Evolutionary conservation across 2,113 vertebrate genomes (phyloP).

Genomic region (Spermophilus dauricus): DNA sequence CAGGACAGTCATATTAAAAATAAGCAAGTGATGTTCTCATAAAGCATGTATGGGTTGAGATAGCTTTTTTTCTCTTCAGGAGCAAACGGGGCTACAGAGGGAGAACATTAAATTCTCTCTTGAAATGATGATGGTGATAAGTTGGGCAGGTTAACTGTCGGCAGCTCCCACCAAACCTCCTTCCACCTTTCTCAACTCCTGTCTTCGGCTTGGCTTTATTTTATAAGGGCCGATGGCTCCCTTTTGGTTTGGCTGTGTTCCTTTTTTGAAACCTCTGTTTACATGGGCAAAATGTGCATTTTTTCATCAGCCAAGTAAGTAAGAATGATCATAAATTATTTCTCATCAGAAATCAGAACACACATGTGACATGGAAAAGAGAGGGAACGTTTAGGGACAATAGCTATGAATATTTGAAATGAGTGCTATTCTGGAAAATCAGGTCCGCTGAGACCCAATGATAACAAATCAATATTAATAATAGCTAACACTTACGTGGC

Average conservation of each 20-base stretch:
- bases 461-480: background rate
- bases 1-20: conserved; percentile 50
- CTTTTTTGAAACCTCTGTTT: background rate
- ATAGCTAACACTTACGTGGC: background rate
- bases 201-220: conserved; percentile 4
- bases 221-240: background rate
- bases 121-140: conserved; percentile 14
- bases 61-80: background rate
- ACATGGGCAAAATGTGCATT: background rate
- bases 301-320: conserved; percentile 39
- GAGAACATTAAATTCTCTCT: conserved; percentile 57
- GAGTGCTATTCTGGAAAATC: background rate
- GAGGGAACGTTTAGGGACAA: background rate
- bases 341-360: background rate
- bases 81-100: conserved; percentile 19
- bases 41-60: conserved; percentile 19
- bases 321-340: background rate
- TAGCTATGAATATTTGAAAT: conserved; percentile 12
- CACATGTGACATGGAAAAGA: background rate
- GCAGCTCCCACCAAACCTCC: background rate
- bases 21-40: conserved; percentile 20
- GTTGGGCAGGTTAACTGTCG: background rate
- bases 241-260: background rate
- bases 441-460: background rate
- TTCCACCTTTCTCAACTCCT: background rate